Conservation (phyloP, 2,888 invertebrate genomes). For the Adineta ricciae region DNA sequence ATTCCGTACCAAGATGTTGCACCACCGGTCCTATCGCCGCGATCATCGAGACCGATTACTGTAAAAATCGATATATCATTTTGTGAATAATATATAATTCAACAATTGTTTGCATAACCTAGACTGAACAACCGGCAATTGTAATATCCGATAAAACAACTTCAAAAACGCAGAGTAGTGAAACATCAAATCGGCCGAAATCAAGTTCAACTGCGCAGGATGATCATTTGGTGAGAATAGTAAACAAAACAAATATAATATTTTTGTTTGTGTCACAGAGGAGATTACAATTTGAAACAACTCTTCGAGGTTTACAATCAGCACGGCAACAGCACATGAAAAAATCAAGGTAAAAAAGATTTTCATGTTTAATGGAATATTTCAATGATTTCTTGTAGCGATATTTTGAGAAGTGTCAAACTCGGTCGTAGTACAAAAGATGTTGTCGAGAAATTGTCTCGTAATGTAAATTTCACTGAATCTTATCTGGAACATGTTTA, state of each 20-base stretch:
- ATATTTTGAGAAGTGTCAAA: background rate
- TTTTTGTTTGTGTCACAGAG: background rate
- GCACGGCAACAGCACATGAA: background rate
- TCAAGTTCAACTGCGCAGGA: background rate
- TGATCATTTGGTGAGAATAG: background rate
- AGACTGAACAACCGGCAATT: background rate
- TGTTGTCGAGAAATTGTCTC: background rate
- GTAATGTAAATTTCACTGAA: background rate
- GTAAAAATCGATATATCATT: background rate
- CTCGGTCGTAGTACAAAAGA: background rate
- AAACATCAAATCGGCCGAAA: background rate
- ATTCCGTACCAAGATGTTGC: background rate
- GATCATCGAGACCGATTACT: background rate
- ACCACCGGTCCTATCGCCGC: background rate
- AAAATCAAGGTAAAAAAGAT: background rate
- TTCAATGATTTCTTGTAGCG: background rate
- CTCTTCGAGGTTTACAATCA: constrained; percentile 2
- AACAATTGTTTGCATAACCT: background rate
- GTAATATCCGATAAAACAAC: background rate
- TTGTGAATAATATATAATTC: background rate
- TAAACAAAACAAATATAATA: too few relatives aligned
- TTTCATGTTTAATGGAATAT: too few relatives aligned
- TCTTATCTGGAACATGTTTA: background rate
- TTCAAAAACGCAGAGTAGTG: background rate
- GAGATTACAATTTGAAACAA: background rate